phyloP scores from a whole-genome alignment of 2,797 vertebrate genomes.

The Cheirogaleus major region DNA sequence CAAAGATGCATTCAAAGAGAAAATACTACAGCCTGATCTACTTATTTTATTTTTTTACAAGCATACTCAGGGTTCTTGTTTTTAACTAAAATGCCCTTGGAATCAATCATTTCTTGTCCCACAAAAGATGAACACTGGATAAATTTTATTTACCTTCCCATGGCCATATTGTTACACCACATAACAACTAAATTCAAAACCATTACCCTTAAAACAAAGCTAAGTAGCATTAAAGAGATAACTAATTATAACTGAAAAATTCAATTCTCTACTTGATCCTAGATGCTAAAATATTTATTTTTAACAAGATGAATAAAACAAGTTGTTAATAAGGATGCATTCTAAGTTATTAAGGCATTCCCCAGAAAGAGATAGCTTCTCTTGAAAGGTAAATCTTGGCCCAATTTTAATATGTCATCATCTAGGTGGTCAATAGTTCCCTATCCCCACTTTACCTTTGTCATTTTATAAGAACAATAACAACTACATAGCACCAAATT shows the following conservation, averaged over 20 bases:
- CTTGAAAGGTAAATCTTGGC: constrained; percentile 43
- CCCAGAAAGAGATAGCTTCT: background rate
- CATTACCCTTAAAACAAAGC: constrained; percentile 20
- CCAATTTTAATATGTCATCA: constrained; percentile 35
- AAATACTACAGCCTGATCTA: constrained; percentile 67
- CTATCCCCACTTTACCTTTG: accelerated
- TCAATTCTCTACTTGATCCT: constrained; percentile 20
- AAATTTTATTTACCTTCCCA: constrained; percentile 48
- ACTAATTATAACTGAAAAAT: constrained; percentile 5
- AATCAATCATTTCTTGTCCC: constrained; percentile 66
- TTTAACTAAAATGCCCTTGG: constrained; percentile 67
- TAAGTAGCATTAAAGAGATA: constrained; percentile 34
- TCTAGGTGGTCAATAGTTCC: background rate
- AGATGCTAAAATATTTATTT: constrained; percentile 52
- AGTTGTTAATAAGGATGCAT: constrained; percentile 10
- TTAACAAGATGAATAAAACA: constrained; percentile 41
- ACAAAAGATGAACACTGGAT: constrained; percentile 48
- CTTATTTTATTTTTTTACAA: constrained; percentile 74
- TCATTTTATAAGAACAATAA: constrained; percentile 20
- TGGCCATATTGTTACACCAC: background rate
- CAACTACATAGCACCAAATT: background rate
- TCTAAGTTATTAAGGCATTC: constrained; percentile 26
- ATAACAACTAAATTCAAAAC: constrained; percentile 36
- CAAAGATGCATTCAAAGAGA: constrained; percentile 78
- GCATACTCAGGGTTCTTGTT: constrained; percentile 60